Percentiles rank a stretch among this genome's conserved stretches.
phyloP scores from a whole-genome alignment of 2,113 vertebrate species.

The Riparia riparia region DNA sequence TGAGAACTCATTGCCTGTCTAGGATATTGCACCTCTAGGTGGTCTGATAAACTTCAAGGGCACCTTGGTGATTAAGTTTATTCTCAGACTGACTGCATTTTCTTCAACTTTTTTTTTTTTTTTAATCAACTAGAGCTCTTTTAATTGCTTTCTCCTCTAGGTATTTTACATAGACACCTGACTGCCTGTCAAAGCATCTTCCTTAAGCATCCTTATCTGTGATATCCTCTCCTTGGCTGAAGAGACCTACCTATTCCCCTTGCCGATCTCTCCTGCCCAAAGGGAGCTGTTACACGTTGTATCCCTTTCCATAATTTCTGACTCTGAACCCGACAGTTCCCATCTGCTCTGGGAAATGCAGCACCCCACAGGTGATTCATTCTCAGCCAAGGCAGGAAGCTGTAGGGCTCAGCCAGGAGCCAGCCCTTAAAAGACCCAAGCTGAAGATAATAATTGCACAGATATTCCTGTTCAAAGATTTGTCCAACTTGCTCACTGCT shows the following conservation, averaged over 20 bases:
- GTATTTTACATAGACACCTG: constrained; percentile 21
- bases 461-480: not conserved
- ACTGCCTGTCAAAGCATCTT: not conserved
- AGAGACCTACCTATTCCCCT: not conserved
- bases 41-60: constrained; percentile 57
- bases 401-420: not conserved
- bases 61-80: not conserved
- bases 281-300: not conserved
- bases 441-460: not conserved
- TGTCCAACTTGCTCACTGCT: not conserved
- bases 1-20: constrained; percentile 33
- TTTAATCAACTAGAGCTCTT: not conserved
- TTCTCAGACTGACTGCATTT: constrained; percentile 6
- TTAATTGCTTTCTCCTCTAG: constrained; percentile 42
- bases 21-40: constrained; percentile 55
- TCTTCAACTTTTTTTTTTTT: not conserved
- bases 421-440: not conserved
- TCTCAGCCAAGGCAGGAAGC: constrained; percentile 1
- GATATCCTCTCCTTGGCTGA: not conserved
- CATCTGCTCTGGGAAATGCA: constrained; percentile 34
- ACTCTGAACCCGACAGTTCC: not conserved
- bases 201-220: not conserved
- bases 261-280: not conserved
- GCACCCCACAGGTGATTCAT: not conserved
- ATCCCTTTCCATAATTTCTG: constrained; percentile 1